Conservation (phyloP, 2,113 vertebrate genomes). For the Bufo gargarizans region DNA sequence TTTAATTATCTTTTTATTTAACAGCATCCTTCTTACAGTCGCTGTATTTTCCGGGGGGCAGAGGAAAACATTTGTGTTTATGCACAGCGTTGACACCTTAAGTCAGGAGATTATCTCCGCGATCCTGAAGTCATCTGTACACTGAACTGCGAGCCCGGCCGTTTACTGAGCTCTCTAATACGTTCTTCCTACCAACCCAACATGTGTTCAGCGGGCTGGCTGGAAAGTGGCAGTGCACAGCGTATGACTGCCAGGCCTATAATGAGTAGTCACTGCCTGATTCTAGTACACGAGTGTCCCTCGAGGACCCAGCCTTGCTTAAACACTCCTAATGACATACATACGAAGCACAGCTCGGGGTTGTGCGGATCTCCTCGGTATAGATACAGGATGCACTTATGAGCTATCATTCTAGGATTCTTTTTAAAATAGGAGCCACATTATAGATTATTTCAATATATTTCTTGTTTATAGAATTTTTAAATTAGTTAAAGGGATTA, state of each 20-base stretch:
- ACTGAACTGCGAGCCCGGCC: not conserved
- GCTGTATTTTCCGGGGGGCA: not conserved
- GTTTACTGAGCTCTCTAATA: constrained; percentile 7
- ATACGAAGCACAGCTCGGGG: not conserved
- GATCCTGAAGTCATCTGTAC: constrained; percentile 5
- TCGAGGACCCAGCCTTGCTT: not conserved
- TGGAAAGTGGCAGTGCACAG: not conserved
- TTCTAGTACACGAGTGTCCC: not conserved
- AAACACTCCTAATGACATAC: not conserved
- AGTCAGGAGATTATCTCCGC: constrained; percentile 18
- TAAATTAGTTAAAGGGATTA: too few species aligned
- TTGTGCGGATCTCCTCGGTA: too few species aligned
- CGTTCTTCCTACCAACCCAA: not conserved
- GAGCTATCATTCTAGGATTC: too few species aligned
- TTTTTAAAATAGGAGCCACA: too few species aligned
- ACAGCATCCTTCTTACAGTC: not conserved
- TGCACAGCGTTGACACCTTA: not conserved
- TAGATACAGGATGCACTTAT: too few species aligned
- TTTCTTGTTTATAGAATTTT: too few species aligned
- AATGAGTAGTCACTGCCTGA: not conserved
- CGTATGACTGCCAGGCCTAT: not conserved
- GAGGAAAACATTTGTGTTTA: constrained; percentile 26
- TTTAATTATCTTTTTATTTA: not conserved
- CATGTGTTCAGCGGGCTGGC: not conserved
- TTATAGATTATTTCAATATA: too few species aligned